Conservation (phyloP, 2,113 vertebrate genomes). For the Solea senegalensis region DNA sequence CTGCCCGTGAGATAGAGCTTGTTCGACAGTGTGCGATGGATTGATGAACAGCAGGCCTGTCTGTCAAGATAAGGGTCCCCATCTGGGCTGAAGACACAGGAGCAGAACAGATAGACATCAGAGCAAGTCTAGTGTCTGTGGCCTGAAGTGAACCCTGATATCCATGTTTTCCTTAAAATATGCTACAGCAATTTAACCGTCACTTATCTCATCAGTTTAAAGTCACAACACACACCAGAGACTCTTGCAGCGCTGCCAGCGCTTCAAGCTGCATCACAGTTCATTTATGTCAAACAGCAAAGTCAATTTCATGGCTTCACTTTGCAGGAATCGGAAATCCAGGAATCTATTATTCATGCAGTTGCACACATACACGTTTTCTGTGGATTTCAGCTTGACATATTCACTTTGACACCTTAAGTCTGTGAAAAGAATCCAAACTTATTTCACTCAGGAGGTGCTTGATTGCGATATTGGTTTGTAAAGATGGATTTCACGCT, state of each 20-base stretch:
- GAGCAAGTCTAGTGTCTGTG: constrained; percentile 24
- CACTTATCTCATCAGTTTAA: constrained; percentile 10
- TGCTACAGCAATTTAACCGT: not conserved
- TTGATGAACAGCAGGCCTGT: constrained; percentile 55
- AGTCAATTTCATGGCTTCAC: not conserved
- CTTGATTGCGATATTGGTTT: not conserved
- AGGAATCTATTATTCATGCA: too few relatives aligned
- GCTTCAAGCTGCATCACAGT: not conserved
- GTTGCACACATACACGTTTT: too few relatives aligned
- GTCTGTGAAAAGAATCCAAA: too few relatives aligned
- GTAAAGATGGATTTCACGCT: not conserved
- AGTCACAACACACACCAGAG: not conserved
- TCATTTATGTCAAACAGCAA: not conserved
- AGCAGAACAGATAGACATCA: constrained; percentile 49
- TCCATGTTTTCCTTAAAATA: not conserved
- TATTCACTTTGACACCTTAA: too few relatives aligned
- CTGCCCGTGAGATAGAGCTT: constrained; percentile 26
- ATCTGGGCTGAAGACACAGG: constrained; percentile 16
- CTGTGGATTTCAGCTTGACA: too few relatives aligned
- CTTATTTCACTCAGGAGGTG: too few relatives aligned
- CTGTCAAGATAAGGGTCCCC: constrained; percentile 59
- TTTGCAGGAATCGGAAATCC: not conserved
- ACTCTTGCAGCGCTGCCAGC: not conserved
- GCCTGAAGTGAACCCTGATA: constrained; percentile 30
- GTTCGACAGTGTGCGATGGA: constrained; percentile 40